A percentile compares a stretch with the other conserved stretches of the same genome.
These are phyloP conservation scores for Anas flavirostris DNA, from an alignment of 2,797 vertebrate species.

Conservation along the genomic window DNA sequence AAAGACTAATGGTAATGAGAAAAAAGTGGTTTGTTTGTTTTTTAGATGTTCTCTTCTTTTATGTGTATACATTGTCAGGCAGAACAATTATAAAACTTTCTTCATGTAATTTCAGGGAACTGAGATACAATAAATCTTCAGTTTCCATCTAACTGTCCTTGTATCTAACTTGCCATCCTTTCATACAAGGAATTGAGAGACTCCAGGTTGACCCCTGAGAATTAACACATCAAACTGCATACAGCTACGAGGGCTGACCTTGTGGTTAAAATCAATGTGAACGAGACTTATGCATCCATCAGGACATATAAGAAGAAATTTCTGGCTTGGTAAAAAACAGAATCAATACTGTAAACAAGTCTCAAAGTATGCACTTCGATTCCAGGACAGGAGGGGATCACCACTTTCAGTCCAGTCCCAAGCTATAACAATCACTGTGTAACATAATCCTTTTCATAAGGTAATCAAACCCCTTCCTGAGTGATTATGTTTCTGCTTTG, in stretches of 20 bases:
- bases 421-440: background rate
- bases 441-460: background rate
- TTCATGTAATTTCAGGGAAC: background rate
- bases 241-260: background rate
- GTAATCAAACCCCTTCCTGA: background rate
- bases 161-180: background rate
- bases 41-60: too few species aligned
- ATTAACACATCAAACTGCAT: background rate
- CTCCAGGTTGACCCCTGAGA: background rate
- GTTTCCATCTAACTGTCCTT: background rate
- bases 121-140: background rate
- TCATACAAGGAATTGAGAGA: background rate
- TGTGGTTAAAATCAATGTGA: background rate
- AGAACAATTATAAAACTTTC: background rate
- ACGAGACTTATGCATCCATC: background rate
- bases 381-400: background rate
- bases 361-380: fast-evolving
- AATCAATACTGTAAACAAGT: background rate
- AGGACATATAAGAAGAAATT: background rate
- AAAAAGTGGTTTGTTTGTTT: background rate
- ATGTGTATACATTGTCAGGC: too few species aligned
- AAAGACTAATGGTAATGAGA: background rate
- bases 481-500: background rate
- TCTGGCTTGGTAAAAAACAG: background rate
- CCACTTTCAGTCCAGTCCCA: background rate